Percentiles rank a stretch among this genome's conserved stretches.
Evolutionary conservation across 53 echinoderm and acorn worm species (phyloP).

Genomic region (Glandiceps talaboti): DNA sequence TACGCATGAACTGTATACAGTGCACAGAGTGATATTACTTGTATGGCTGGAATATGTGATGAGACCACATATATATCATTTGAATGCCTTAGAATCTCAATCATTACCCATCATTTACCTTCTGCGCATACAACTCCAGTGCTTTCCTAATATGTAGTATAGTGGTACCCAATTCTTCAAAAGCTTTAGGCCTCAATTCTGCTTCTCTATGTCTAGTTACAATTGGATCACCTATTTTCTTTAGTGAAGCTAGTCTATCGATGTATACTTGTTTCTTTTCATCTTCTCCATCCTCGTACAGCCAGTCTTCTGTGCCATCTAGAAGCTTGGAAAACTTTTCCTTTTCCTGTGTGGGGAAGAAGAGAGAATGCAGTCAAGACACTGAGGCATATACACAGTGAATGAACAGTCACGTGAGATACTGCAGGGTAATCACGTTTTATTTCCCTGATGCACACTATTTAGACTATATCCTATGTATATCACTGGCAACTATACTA

Average conservation of each 20-base stretch:
- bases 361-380: too few relatives aligned
- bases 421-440: too few relatives aligned
- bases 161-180: conserved; percentile 55
- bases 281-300: conserved; percentile 95
- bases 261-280: conserved; percentile 60
- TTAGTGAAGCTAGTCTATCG: conserved; percentile 52
- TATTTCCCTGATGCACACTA: too few relatives aligned
- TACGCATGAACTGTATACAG: too few relatives aligned
- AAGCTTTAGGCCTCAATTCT: conserved; percentile 41
- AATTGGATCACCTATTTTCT: conserved; percentile 73
- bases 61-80: too few relatives aligned
- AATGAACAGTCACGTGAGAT: too few relatives aligned
- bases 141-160: conserved; percentile 49
- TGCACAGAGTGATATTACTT: too few relatives aligned
- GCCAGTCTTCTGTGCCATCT: conserved; percentile 82
- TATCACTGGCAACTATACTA: too few relatives aligned
- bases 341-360: conserved; percentile 49
- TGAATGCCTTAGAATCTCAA: too few relatives aligned
- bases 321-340: conserved; percentile 49
- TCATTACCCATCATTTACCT: conserved; percentile 47
- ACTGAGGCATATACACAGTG: too few relatives aligned
- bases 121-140: conserved; percentile 34
- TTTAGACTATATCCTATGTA: too few relatives aligned
- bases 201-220: conserved; percentile 43
- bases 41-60: too few relatives aligned